Evolutionary conservation across 2,113 vertebrate genomes (phyloP).

Genomic region (Gulo gulo): DNA sequence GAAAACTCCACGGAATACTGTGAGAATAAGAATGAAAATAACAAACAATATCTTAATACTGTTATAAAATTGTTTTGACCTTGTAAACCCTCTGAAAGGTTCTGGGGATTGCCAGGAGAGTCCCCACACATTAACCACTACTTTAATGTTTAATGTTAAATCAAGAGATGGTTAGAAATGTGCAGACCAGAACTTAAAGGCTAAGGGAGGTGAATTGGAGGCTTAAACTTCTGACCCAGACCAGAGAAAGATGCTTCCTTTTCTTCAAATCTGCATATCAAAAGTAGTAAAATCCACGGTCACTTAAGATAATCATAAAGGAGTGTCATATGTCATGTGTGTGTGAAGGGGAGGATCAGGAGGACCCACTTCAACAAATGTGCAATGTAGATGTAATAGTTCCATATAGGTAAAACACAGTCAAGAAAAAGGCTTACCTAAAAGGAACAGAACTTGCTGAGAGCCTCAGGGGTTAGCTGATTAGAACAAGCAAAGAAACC

Average conservation of each 20-base stretch:
- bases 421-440: not conserved
- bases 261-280: not conserved
- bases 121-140: not conserved
- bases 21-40: not conserved
- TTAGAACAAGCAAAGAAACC: not conserved
- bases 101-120: not conserved
- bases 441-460: not conserved
- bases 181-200: not conserved
- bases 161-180: not conserved
- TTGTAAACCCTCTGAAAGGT: not conserved
- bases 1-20: not conserved
- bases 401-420: not conserved
- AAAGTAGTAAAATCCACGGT: not conserved
- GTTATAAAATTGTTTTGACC: not conserved
- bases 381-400: not conserved
- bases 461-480: not conserved
- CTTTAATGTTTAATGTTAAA: not conserved
- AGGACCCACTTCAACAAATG: not conserved
- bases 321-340: not conserved
- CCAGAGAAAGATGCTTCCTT: not conserved
- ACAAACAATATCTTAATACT: not conserved
- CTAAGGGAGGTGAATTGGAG: not conserved
- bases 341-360: not conserved
- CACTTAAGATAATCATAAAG: not conserved
- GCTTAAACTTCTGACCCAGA: not conserved